These are phyloP conservation scores for Gobio occitaniae DNA, from an alignment of 2,797 vertebrate species.

Conservation along the genomic window DNA sequence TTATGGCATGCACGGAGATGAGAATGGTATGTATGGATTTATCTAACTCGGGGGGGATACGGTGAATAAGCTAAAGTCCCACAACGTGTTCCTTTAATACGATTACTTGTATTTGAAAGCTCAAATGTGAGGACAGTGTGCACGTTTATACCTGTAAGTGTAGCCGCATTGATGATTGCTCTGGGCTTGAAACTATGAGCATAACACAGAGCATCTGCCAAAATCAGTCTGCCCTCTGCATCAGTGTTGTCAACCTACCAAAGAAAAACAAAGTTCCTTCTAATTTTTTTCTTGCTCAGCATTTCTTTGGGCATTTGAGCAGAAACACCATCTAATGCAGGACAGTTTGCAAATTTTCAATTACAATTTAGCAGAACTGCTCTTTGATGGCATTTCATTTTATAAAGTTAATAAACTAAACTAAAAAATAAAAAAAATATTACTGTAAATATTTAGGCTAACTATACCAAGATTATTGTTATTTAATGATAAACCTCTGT, in stretches of 20 bases:
- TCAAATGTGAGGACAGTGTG: neutral
- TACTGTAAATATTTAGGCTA: neutral
- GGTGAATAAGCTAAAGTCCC: too few species aligned
- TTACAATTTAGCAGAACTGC: neutral
- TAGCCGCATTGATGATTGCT: constrained; percentile 91
- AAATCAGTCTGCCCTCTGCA: constrained; percentile 91
- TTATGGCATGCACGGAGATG: too few species aligned
- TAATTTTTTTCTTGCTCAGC: neutral
- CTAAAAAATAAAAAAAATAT: too few species aligned
- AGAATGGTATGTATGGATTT: too few species aligned
- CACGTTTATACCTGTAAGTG: constrained; percentile 87
- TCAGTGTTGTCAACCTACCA: constrained; percentile 96
- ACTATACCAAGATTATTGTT: neutral
- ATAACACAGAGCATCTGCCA: constrained; percentile 92
- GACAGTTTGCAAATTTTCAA: too few species aligned
- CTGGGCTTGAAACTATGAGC: constrained; percentile 89
- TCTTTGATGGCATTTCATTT: neutral
- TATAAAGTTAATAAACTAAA: neutral
- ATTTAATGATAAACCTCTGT: neutral
- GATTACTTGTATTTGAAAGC: neutral
- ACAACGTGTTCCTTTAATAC: too few species aligned
- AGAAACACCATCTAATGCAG: neutral
- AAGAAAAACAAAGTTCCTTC: constrained; percentile 12
- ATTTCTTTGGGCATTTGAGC: neutral
- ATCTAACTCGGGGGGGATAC: too few species aligned